phyloP scores from a whole-genome alignment of 2,113 vertebrate genomes.

The pig (Sus scrofa) region T2T-Sscrofa CM000829.6:64865501-64866000 shows the following conservation, averaged over 20 bases:
- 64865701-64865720: background rate
- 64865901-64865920: background rate
- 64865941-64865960: background rate
- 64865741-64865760: background rate
- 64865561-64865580: background rate
- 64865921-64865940: background rate
- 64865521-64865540: background rate
- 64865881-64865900: background rate
- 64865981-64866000: background rate
- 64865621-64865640: background rate
- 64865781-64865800: accelerated
- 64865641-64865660: background rate
- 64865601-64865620: background rate
- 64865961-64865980: accelerated
- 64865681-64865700: no score
- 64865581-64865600: background rate
- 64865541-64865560: background rate
- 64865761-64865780: background rate
- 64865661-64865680: background rate
- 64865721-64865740: background rate
- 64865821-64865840: background rate
- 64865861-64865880: background rate
- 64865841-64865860: no score
- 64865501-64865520: accelerated
- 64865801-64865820: background rate